phyloP scores from a whole-genome alignment of 1,140 invertebrate genomes.

The Bombus picipes region DNA sequence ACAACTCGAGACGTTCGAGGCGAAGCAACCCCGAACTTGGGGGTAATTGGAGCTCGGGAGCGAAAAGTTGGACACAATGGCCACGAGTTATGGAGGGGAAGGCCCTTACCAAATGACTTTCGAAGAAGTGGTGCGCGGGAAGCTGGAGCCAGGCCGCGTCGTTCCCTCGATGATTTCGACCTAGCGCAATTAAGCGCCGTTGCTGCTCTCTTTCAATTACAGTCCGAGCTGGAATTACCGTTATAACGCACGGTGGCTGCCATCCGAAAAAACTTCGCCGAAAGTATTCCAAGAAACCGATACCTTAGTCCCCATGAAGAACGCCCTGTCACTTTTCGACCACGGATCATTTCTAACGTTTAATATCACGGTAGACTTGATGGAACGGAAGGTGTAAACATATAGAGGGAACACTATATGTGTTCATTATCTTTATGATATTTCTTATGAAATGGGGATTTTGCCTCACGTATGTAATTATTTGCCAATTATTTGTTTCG shows the following conservation, averaged over 20 bases:
- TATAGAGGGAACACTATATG: not conserved
- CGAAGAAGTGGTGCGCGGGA: constrained; percentile 59
- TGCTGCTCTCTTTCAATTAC: constrained; percentile 73
- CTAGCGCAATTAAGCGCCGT: constrained; percentile 71
- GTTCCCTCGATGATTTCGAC: constrained; percentile 68
- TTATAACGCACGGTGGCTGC: constrained; percentile 68
- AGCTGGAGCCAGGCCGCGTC: not conserved
- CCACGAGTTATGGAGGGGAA: constrained; percentile 31
- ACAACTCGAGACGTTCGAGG: constrained; percentile 1
- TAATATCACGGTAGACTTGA: constrained; percentile 1
- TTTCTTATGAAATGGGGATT: not conserved
- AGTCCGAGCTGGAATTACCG: constrained; percentile 64
- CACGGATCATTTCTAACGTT: not conserved
- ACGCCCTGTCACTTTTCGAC: constrained; percentile 25
- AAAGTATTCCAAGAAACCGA: constrained; percentile 54
- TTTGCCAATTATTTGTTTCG: not conserved
- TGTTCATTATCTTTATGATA: not conserved
- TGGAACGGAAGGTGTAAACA: not conserved
- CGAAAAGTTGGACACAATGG: constrained; percentile 40
- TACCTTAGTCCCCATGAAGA: not conserved
- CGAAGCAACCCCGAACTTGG: constrained; percentile 37
- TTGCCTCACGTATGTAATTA: not conserved
- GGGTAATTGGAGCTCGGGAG: constrained; percentile 65
- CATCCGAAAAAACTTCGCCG: constrained; percentile 41
- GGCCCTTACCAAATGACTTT: constrained; percentile 66